phyloP scores from a whole-genome alignment of 1,140 invertebrate genomes.

The Lasaia peninsularis region DNA sequence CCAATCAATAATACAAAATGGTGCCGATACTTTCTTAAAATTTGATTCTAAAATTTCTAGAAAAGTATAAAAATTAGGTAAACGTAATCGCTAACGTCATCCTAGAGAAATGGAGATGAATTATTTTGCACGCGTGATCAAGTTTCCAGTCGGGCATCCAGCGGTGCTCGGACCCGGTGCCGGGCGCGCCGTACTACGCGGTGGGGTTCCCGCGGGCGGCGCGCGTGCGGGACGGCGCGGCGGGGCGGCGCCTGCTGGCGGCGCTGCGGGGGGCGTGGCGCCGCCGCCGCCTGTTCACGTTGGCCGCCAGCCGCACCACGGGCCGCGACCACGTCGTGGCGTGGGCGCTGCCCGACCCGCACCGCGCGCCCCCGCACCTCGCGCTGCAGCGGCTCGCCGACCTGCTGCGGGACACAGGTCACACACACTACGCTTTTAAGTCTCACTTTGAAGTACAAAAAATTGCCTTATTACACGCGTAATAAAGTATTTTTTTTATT shows the following conservation, averaged over 20 bases:
- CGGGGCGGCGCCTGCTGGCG: slow-evolving; percentile 79
- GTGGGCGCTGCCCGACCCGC: slow-evolving; percentile 87
- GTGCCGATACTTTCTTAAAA: too few species aligned
- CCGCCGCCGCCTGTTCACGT: slow-evolving; percentile 89
- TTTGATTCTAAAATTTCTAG: too few species aligned
- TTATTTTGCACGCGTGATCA: slow-evolving; percentile 1
- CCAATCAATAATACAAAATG: too few species aligned
- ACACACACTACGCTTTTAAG: too few species aligned
- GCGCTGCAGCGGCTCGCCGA: slow-evolving; percentile 19
- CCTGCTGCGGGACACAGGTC: slow-evolving; percentile 20
- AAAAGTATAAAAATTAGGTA: too few species aligned
- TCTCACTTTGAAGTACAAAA: too few species aligned
- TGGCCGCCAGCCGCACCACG: slow-evolving; percentile 91
- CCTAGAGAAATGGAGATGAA: background rate
- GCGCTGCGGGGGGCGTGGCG: slow-evolving; percentile 90
- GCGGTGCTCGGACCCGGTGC: slow-evolving; percentile 87
- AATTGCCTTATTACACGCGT: too few species aligned
- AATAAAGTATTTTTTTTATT: too few species aligned
- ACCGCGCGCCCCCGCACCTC: slow-evolving; percentile 31
- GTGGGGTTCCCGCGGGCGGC: slow-evolving; percentile 78
- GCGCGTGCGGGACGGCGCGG: slow-evolving; percentile 85
- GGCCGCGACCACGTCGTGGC: slow-evolving; percentile 92
- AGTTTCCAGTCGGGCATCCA: slow-evolving; percentile 92
- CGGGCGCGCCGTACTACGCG: slow-evolving; percentile 91
- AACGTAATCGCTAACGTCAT: too few species aligned